Conservation (phyloP, 2,797 vertebrate genomes). For the Sebastes baramenuke region DNA sequence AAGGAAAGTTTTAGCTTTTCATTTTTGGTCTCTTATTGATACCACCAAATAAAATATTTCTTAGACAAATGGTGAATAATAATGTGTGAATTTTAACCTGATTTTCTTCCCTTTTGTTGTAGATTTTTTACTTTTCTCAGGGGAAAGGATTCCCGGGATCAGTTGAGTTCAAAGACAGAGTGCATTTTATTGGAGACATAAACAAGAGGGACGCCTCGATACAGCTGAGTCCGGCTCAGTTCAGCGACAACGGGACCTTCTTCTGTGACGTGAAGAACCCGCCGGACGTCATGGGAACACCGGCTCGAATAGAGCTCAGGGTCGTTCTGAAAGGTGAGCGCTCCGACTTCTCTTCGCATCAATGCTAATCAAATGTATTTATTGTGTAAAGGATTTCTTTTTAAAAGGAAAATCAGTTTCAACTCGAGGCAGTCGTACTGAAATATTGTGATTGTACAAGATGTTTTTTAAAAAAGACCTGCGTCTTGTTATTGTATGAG, state of each 20-base stretch:
- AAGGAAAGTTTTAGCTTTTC: not conserved
- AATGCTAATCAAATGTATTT: not conserved
- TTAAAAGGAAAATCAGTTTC: not conserved
- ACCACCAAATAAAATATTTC: too few species aligned
- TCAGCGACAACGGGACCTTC: slow-evolving; percentile 94
- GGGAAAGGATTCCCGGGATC: slow-evolving; percentile 79
- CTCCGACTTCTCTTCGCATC: too few species aligned
- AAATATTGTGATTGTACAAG: not conserved
- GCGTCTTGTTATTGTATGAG: not conserved
- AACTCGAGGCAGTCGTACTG: not conserved
- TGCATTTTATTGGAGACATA: slow-evolving; percentile 91
- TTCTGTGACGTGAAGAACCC: slow-evolving; percentile 93
- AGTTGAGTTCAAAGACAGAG: slow-evolving; percentile 84
- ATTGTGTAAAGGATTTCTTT: not conserved
- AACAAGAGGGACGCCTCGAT: slow-evolving; percentile 94
- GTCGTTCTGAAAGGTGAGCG: slow-evolving; percentile 90
- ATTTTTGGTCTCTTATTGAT: not conserved
- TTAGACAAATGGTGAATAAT: not conserved
- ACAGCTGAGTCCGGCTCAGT: slow-evolving; percentile 87
- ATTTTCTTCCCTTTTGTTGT: not conserved
- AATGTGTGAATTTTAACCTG: not conserved
- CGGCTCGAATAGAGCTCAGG: slow-evolving; percentile 84
- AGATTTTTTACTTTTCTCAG: slow-evolving; percentile 89
- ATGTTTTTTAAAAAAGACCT: not conserved
- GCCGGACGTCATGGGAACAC: slow-evolving; percentile 85